A percentile compares a stretch with the other conserved stretches of the same genome.
phyloP scores from a whole-genome alignment of 2,888 invertebrate species.

The Thereva nobilitata region DNA sequence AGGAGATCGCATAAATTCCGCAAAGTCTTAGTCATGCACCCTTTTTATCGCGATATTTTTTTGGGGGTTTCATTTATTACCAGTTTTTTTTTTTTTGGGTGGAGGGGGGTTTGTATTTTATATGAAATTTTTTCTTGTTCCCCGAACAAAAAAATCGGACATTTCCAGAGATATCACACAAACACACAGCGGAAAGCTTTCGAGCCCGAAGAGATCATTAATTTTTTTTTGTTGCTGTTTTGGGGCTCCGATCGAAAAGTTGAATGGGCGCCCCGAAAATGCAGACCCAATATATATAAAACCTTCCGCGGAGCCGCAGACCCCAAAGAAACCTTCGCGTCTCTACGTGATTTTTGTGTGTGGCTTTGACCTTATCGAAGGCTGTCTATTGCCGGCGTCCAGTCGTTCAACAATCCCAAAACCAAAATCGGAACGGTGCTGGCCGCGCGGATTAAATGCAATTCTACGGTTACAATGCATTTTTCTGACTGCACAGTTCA shows the following conservation, averaged over 20 bases:
- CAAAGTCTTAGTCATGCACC: conserved; percentile 28
- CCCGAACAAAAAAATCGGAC: conserved; percentile 1
- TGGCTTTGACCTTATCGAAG: conserved; percentile 37
- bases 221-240: conserved; percentile 12
- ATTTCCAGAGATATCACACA: conserved; percentile 12
- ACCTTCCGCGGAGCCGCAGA: too few species aligned
- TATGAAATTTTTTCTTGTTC: too few species aligned
- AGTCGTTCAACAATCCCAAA: conserved; percentile 12
- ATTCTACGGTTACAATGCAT: conserved; percentile 31
- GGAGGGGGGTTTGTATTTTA: not conserved
- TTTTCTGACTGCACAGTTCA: conserved; percentile 12
- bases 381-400: conserved; percentile 26
- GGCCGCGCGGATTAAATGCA: conserved; percentile 9
- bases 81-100: conserved; percentile 8
- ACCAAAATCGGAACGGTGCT: not conserved
- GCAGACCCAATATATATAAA: too few species aligned
- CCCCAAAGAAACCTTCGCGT: conserved; percentile 12
- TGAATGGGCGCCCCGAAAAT: conserved; percentile 15
- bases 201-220: conserved; percentile 16
- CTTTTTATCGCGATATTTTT: conserved; percentile 9
- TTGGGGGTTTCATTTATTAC: conserved; percentile 11
- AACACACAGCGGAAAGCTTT: conserved; percentile 1
- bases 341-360: conserved; percentile 12
- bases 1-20: conserved; percentile 18
- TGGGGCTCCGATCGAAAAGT: conserved; percentile 15